Base-by-base conservation (phyloP, 1,140 invertebrate genomes). In the Drosophila dunni region DNA sequence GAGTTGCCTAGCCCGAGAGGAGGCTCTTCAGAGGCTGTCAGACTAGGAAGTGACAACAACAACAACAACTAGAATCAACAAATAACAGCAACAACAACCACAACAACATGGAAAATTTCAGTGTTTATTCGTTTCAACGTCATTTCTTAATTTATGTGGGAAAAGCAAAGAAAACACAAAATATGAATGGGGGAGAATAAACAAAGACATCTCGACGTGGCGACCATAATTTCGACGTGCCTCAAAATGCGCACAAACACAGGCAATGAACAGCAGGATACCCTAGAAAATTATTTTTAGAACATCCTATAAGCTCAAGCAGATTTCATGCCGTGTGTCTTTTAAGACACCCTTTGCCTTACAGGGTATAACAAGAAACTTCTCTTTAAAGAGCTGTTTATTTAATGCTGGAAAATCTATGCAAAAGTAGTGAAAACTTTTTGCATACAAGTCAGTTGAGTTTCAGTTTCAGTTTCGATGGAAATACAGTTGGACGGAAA, bases 81-180 rank as follows among this genome's bases (percentile, higher is more conserved):
- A 53, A 45, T 60, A 57, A 72, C 13, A 78, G 36, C 15, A 66
- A 54, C 67, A 54, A 29, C 33, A 62, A 38, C 58, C 61, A 68
- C n/a, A 51, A 40, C 10, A 54, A 50, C 45, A 50, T 36, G 62
- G 62, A 72, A 38, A 13, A 69, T 75, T 63, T 64, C 48, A 61
- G 33, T 78, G 67, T 79, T 79, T 79, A 71, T 75, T 79, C 75
- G 76, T 86, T 82, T 78, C 84, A 86, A 78, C 83, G 72, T 75
- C 79, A 88, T 77, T 88, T 80, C 84, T 83, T 88, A 88, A 88
- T 88, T 88, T 88, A 88, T 88, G 84, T 83, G 79, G 76, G 61
- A 58, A 71, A 34, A 58, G 70, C 74, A 57, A 72, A 70, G 72
- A 68, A 72, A 77, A 63, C 66, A 67, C 75, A 79, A 80, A 83